phyloP scores from a whole-genome alignment of 2,797 vertebrate species.

The Chiroxiphia lanceolata region DNA sequence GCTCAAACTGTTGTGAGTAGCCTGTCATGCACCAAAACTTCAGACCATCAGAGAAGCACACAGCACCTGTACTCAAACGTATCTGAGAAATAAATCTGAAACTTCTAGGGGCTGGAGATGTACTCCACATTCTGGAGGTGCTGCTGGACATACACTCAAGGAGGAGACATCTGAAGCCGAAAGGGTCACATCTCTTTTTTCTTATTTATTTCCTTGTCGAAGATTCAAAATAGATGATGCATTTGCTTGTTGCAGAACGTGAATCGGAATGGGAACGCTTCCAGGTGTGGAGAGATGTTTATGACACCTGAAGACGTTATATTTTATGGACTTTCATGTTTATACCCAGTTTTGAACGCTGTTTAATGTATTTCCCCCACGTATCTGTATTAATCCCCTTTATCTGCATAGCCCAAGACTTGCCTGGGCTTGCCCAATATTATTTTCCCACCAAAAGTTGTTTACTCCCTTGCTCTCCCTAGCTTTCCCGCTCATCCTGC shows the following conservation, averaged over 20 bases:
- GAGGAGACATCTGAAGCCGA: not conserved
- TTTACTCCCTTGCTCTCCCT: too few species aligned
- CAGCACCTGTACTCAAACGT: rapidly evolving
- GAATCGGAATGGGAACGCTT: too few species aligned
- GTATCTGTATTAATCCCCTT: too few species aligned
- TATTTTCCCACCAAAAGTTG: too few species aligned
- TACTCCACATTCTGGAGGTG: not conserved
- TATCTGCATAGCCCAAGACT: too few species aligned
- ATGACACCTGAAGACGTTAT: too few species aligned
- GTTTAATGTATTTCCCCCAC: too few species aligned
- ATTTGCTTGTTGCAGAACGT: not conserved
- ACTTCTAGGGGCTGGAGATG: not conserved
- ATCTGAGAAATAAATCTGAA: not conserved
- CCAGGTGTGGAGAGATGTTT: too few species aligned
- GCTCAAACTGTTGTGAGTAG: not conserved
- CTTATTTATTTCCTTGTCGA: not conserved
- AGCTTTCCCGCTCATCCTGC: too few species aligned
- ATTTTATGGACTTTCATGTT: too few species aligned
- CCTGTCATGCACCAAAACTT: not conserved
- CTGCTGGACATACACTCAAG: not conserved
- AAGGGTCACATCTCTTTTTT: not conserved
- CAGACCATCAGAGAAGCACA: not conserved
- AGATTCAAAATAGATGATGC: not conserved
- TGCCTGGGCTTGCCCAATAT: too few species aligned
- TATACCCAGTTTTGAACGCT: too few species aligned